Evolutionary conservation across 2,888 invertebrate genomes (phyloP), one percentile per base, ranked within the genome.

Genomic region (Brachyopa scutellaris): DNA sequence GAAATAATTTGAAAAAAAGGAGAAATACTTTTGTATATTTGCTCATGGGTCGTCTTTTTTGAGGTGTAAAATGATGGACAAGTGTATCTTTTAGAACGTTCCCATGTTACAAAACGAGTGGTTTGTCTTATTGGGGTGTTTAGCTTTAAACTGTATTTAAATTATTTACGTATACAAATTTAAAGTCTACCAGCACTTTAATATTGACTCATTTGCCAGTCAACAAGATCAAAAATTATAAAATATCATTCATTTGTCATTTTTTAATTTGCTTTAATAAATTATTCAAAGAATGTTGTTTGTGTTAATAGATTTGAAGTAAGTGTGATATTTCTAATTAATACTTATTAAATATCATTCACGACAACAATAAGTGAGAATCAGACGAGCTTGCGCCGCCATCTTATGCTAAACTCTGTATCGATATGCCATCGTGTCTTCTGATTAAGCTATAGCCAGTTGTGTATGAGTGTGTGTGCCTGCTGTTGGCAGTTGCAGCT

Each of bases 231-330:
- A 42, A 29, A 6, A 42, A 57, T 9, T 9, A 21, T 7, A 38
- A 1, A n/a, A n/a, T n/a, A n/a, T n/a, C 5, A 19, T 13, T 23
- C 1, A 19, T n/a, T n/a, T n/a, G 8, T 26, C n/a, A 8, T 11
- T 29, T 1, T 7, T 21, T 3, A 21, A 40, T 26, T 2, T 26
- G 21, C 21, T 5, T 29, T 17, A 40, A 6, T 40, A 17, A 42
- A 29, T 42, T 29, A 17, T 4, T 31, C 7, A 61, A 31, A 61
- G 31, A 31, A 45, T 45, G 59, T 13, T 31, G 31, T 31, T 42
- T 29, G 59, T 61, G 59, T 29, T 31, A 31, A 42, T 31, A 42
- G 17, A 59, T 31, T 11, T 42, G 17, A 33, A 38, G 57, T 59
- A 59, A 42, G 40, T 59, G 40, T 15, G 4, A 31, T 11, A 19